Evolutionary conservation across 2,888 invertebrate species (phyloP).

Genomic region (Synergus itoensis): DNA sequence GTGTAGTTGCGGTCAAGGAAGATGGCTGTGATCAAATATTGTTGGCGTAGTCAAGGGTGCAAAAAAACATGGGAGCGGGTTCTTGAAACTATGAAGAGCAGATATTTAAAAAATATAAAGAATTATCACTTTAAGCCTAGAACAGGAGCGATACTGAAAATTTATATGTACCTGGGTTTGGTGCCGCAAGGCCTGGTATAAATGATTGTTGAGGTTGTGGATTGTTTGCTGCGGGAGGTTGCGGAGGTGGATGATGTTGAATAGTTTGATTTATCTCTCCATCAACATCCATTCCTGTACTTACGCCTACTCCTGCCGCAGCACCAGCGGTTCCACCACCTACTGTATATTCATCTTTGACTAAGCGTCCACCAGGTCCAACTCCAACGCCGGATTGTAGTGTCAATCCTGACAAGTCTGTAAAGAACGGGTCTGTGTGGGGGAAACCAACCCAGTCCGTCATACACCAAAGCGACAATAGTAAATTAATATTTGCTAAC

Average conservation of each 20-base stretch:
- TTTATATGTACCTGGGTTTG: slow-evolving; percentile 68
- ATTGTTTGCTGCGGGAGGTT: slow-evolving; percentile 68
- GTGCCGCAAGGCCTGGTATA: slow-evolving; percentile 69
- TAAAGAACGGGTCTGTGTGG: slow-evolving; percentile 78
- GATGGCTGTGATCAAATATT: no score
- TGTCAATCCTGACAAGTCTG: slow-evolving; percentile 94
- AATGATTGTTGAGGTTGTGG: slow-evolving; percentile 78
- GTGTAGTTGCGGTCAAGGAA: slow-evolving; percentile 50
- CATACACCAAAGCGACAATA: slow-evolving; percentile 77
- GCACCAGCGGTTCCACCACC: slow-evolving; percentile 80
- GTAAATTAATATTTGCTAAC: slow-evolving; percentile 57
- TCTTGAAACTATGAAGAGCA: no score
- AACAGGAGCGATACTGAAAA: not conserved
- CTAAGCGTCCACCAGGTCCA: slow-evolving; percentile 85
- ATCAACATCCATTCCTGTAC: slow-evolving; percentile 81
- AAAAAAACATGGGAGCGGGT: no score
- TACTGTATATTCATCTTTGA: slow-evolving; percentile 95
- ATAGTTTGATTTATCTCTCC: slow-evolving; percentile 84
- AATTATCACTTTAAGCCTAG: not conserved
- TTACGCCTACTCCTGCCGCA: slow-evolving; percentile 75
- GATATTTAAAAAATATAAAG: no score
- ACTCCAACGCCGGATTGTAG: slow-evolving; percentile 85
- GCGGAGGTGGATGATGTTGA: slow-evolving; percentile 85
- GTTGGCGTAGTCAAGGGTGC: no score
- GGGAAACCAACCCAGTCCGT: slow-evolving; percentile 76